Conservation (phyloP, 2,113 vertebrate genomes). For the Ictidomys tridecemlineatus region DNA sequence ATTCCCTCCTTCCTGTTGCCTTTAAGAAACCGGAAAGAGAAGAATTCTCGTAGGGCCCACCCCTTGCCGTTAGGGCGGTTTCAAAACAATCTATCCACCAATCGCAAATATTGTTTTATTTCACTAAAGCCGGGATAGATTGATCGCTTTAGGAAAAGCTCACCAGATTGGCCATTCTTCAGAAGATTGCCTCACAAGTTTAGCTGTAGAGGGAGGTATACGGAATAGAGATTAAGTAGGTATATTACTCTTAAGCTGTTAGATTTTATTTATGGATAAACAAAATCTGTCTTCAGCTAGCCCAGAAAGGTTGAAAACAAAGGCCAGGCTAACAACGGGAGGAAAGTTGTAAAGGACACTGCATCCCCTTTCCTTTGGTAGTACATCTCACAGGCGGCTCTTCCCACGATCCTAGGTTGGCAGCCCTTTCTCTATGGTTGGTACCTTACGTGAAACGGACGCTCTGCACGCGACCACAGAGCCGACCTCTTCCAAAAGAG, state of each 20-base stretch:
- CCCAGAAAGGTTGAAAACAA: not conserved
- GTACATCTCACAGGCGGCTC: not conserved
- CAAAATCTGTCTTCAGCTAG: not conserved
- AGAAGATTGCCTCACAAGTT: not conserved
- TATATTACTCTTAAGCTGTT: not conserved
- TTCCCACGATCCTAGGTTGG: not conserved
- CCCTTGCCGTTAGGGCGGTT: slow-evolving; percentile 81
- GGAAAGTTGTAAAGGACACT: not conserved
- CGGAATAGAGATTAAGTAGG: not conserved
- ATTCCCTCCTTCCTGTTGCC: slow-evolving; percentile 28
- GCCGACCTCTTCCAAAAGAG: not conserved
- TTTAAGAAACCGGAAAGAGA: slow-evolving; percentile 73
- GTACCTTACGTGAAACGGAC: not conserved
- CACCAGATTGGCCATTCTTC: slow-evolving; percentile 61
- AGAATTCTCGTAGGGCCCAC: slow-evolving; percentile 37
- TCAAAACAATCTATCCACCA: slow-evolving; percentile 78
- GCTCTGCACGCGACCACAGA: slow-evolving; percentile 13
- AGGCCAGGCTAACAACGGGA: not conserved
- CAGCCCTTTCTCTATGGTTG: slow-evolving; percentile 25
- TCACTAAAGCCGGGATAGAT: not conserved
- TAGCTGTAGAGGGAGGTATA: not conserved
- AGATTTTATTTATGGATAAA: not conserved
- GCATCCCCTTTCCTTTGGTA: not conserved
- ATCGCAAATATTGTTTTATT: slow-evolving; percentile 63
- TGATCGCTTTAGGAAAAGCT: slow-evolving; percentile 50